Conservation (phyloP, 2,113 vertebrate species). For the Gavialis gangeticus region DNA sequence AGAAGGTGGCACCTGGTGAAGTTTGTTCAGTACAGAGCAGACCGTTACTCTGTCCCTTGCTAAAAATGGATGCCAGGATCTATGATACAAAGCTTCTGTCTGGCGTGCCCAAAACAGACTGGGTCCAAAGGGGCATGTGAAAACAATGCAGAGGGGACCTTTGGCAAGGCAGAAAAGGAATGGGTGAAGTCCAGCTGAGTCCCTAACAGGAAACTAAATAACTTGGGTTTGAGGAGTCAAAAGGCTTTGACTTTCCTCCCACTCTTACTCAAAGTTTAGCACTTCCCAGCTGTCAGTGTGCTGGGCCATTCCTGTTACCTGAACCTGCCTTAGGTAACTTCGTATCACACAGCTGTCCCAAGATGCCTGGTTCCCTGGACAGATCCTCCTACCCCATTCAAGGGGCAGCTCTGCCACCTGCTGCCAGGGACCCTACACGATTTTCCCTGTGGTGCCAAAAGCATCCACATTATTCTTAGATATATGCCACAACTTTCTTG, state of each 20-base stretch:
- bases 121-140: neutral
- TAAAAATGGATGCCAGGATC: neutral
- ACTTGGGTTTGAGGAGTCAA: neutral
- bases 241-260: neutral
- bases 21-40: neutral
- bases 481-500: neutral
- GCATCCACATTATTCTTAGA: neutral
- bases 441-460: too few species aligned
- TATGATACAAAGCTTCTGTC: neutral
- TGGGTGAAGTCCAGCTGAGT: neutral
- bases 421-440: too few species aligned
- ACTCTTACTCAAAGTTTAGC: neutral
- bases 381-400: too few species aligned
- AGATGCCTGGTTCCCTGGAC: too few species aligned
- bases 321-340: rapidly evolving
- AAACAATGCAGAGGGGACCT: neutral
- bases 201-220: neutral
- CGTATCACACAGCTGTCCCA: rapidly evolving
- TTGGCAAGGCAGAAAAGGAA: neutral
- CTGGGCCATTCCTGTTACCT: too few species aligned
- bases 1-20: neutral
- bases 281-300: neutral
- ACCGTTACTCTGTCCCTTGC: rapidly evolving
- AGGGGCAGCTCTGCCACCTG: too few species aligned
- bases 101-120: neutral